Percentiles rank a stretch among this genome's conserved stretches.
Conservation (phyloP, 2,888 invertebrate genomes). For the Orthosia incerta region DNA sequence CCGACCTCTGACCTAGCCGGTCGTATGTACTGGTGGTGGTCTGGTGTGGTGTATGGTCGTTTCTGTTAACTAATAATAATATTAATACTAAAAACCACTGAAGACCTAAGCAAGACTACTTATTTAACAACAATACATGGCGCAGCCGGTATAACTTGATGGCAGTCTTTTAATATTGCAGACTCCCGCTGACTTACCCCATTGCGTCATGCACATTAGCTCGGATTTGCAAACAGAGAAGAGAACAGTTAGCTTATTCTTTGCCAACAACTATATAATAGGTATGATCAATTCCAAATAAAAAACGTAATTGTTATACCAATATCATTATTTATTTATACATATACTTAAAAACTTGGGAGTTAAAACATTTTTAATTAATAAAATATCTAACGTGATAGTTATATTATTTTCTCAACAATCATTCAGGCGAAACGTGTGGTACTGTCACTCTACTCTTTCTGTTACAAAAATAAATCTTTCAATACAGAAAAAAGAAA, state of each 20-base stretch:
- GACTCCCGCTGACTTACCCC: too few relatives aligned
- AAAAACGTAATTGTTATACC: conserved; percentile 72
- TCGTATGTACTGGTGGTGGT: too few relatives aligned
- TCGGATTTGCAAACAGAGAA: not conserved
- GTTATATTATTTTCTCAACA: conserved; percentile 77
- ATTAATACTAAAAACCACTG: too few relatives aligned
- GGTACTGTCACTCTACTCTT: conserved; percentile 74
- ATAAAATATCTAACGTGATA: conserved; percentile 83
- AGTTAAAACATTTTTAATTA: conserved; percentile 87
- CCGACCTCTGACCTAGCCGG: too few relatives aligned
- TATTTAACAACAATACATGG: too few relatives aligned
- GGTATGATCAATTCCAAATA: conserved; percentile 21
- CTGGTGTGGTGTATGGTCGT: too few relatives aligned
- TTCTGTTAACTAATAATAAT: too few relatives aligned
- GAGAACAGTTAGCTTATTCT: not conserved
- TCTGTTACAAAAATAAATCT: conserved; percentile 87
- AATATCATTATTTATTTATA: conserved; percentile 85
- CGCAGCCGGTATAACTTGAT: too few relatives aligned
- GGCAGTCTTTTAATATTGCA: too few relatives aligned
- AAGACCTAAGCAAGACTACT: too few relatives aligned
- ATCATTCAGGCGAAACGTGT: conserved; percentile 74
- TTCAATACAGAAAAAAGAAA: conserved; percentile 74
- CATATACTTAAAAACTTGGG: conserved; percentile 85
- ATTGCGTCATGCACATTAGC: not conserved
- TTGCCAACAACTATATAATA: too few relatives aligned